Base-by-base conservation (phyloP, 2,113 vertebrate species). In the Agapornis roseicollis region DNA sequence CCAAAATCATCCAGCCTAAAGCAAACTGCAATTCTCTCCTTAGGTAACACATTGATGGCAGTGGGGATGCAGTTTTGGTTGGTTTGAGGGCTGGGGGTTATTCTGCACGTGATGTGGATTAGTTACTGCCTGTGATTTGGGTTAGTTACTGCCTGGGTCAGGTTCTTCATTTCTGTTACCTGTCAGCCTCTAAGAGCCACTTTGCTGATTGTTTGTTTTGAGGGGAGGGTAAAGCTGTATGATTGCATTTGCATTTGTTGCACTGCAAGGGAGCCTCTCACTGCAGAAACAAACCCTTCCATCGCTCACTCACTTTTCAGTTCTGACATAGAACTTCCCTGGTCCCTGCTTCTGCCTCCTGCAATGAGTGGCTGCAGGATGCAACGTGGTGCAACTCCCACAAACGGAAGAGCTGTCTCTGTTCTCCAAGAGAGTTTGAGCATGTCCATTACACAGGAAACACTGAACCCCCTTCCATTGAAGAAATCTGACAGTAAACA, bases 211-310 rank as follows among this genome's bases (percentile, higher is more conserved):
- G 39, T 58, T 89, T 64, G 28, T 28, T 64, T 47, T 19, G n/a
- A 76, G 46, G 12, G 42, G 63, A 65, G 27, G 46, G 79, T 7
- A 31, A 49, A 60, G 64, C 17, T 55, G 47, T 31, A 20, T 82
- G 85, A 69, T 79, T 94, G 19, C 41, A 77, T 93, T 92, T 94
- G 71, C 71, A 83, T 90, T 86, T 88, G 55, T 78, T 73, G 89
- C 44, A 17, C 31, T 46, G 68, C 49, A 35, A 60, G 61, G 52
- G 74, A 71, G 19, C 1, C 0, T 33, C 93, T 88, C 70, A 10
- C 9, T 29, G 79, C 46, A 52, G 69, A 69, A 58, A 72, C 47
- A 44, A 74, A 64, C 17, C 58, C 17, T 44, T 47, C 33, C 20
- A 22, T 20, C 0, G 3, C 20, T 85, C 1, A 3, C 3, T 74